Evolutionary conservation across 2,888 invertebrate genomes (phyloP), one percentile per base, ranked within the genome.

Genomic region (Halictus quadricinctus): DNA sequence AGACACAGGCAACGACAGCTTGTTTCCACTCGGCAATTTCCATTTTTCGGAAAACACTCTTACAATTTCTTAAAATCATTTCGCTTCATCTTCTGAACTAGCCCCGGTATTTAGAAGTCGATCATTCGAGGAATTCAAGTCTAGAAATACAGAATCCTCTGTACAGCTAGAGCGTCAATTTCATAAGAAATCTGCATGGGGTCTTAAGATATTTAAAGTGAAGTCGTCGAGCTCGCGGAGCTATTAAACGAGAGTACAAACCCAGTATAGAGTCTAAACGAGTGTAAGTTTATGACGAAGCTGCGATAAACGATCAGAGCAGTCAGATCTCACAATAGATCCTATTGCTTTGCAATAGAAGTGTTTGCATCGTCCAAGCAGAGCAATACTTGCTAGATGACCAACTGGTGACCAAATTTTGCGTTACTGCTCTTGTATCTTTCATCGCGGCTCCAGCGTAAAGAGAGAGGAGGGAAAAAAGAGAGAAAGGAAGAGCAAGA

Each of bases 181-280:
- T 4, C 29, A n/a, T 64, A 0, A 64, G 13, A 29, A 25, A 29
- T 64, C 29, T 64, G 64, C 64, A 64, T 6, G 29, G 29, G 64
- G 64, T 15, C 15, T 29, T 15, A 29, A 29, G 29, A 64, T 29
- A 29, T 64, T 29, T 0, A 7, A 15, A 13, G 6, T 7, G 8
- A 18, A 54, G 29, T 64, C 15, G 64, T 64, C 15, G 15, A 15
- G 2, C 15, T 64, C 21, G 13, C 64, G 15, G 64, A 29, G 64
- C 2, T 29, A 29, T 60, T 25, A 25, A 60, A 25, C 60, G 13
- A 25, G 60, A 88, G 88, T 87, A 87, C 87, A 85, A 88, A 87
- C 76, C 80, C 81, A 83, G 87, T 83, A 3, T 21, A 21, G 54
- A 8, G 54, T 54, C 21, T 21, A 21, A 21, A 8, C 21, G 54